Conservation (phyloP, 1,140 invertebrate species). For the Drosophila suzukii region DNA sequence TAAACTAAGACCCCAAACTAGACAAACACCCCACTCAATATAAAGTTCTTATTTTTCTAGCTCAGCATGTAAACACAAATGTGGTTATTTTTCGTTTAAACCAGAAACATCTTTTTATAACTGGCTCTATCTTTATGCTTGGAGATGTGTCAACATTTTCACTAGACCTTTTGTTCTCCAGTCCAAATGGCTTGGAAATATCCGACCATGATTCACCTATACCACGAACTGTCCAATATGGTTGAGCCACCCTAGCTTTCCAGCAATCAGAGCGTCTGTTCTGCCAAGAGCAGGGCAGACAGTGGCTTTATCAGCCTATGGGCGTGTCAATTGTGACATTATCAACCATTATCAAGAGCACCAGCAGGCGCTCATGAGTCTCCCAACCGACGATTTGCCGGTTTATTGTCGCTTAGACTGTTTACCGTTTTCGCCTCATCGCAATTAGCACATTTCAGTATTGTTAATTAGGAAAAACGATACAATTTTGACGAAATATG, state of each 20-base stretch:
- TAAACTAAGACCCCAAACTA: background rate
- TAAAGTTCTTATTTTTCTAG: background rate
- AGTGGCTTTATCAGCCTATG: constrained; percentile 59
- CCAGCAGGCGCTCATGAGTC: constrained; percentile 69
- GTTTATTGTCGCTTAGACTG: constrained; percentile 53
- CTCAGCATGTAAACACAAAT: background rate
- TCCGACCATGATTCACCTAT: constrained; percentile 15
- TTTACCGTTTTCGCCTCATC: constrained; percentile 59
- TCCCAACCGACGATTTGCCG: constrained; percentile 15
- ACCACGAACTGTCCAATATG: constrained; percentile 9
- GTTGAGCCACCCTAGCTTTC: constrained; percentile 36
- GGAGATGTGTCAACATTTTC: constrained; percentile 1
- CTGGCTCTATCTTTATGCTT: constrained; percentile 1
- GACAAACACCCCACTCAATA: background rate
- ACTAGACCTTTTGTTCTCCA: background rate
- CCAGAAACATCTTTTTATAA: background rate
- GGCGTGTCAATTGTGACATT: constrained; percentile 30
- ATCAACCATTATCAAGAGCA: constrained; percentile 71
- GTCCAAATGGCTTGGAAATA: background rate
- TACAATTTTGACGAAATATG: constrained; percentile 57
- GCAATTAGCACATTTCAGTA: constrained; percentile 75
- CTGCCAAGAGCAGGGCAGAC: constrained; percentile 32
- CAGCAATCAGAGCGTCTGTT: constrained; percentile 54
- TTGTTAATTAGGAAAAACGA: constrained; percentile 78
- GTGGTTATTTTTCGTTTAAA: background rate